phyloP scores from a whole-genome alignment of 2,113 vertebrate genomes.

The Hippocampus mohnikei region DNA sequence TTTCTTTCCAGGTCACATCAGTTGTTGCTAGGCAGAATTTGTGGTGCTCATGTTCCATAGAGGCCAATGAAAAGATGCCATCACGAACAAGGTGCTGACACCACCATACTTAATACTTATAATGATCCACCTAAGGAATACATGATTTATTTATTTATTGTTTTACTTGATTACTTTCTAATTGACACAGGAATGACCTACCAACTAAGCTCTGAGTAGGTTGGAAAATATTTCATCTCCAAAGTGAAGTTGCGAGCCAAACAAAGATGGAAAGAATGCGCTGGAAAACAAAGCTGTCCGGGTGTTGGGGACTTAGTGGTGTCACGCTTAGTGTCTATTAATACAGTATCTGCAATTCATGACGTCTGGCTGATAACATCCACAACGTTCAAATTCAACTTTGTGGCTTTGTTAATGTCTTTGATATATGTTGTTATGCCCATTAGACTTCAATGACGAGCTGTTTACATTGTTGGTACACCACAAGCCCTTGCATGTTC shows the following conservation, averaged over 20 bases:
- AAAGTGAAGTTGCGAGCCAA: constrained; percentile 40
- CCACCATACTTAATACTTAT: background rate
- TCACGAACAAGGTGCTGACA: background rate
- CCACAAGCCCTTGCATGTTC: background rate
- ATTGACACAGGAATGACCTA: background rate
- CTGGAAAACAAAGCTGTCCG: constrained; percentile 56
- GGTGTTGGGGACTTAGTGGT: constrained; percentile 51
- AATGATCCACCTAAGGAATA: too few species aligned
- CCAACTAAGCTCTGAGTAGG: background rate
- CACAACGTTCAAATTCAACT: background rate
- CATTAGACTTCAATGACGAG: background rate
- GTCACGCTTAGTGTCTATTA: constrained; percentile 66
- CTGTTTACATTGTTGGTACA: background rate
- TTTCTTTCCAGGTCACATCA: background rate
- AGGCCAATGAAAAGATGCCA: background rate
- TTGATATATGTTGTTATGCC: background rate
- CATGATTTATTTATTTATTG: background rate
- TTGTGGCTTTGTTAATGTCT: background rate
- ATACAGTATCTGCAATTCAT: constrained; percentile 27
- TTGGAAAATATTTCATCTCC: constrained; percentile 28
- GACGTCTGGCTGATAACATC: background rate
- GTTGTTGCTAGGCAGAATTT: background rate
- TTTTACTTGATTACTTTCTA: background rate
- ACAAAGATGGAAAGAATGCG: constrained; percentile 73
- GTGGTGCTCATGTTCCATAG: background rate